Evolutionary conservation across 2,888 invertebrate species (phyloP).

Genomic region (Oegoconia quadripuncta): DNA sequence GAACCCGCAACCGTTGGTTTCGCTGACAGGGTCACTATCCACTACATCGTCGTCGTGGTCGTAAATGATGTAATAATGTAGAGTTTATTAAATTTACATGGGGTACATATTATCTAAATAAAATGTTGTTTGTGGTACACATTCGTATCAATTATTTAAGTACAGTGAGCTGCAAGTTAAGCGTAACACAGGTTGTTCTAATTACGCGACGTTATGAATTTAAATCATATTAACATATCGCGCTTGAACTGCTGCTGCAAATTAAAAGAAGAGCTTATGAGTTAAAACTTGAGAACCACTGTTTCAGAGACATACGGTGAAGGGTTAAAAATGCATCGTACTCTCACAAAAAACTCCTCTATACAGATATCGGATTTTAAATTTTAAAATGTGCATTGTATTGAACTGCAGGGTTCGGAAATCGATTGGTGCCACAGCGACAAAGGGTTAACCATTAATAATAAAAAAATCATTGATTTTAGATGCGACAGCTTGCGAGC

Average conservation of each 20-base stretch:
- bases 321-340: slow-evolving; percentile 79
- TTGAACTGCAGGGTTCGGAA: slow-evolving; percentile 67
- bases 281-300: slow-evolving; percentile 42
- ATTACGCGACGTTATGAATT: no score
- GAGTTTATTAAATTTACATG: no score
- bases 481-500: slow-evolving; percentile 63
- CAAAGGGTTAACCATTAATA: slow-evolving; percentile 76
- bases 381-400: slow-evolving; percentile 79
- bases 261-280: no score
- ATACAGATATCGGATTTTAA: slow-evolving; percentile 79
- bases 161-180: no score
- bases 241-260: slow-evolving; percentile 10
- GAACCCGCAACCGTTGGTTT: no score
- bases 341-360: slow-evolving; percentile 64
- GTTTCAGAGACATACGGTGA: slow-evolving; percentile 61
- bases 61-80: no score
- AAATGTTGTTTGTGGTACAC: no score
- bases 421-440: slow-evolving; percentile 70
- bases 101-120: no score
- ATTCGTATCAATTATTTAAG: no score
- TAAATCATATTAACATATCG: neutral
- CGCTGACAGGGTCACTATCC: no score
- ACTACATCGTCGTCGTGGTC: no score
- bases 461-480: slow-evolving; percentile 67
- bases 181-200: no score